phyloP scores from a whole-genome alignment of 2,797 vertebrate genomes.

The Anniella stebbinsi region DNA sequence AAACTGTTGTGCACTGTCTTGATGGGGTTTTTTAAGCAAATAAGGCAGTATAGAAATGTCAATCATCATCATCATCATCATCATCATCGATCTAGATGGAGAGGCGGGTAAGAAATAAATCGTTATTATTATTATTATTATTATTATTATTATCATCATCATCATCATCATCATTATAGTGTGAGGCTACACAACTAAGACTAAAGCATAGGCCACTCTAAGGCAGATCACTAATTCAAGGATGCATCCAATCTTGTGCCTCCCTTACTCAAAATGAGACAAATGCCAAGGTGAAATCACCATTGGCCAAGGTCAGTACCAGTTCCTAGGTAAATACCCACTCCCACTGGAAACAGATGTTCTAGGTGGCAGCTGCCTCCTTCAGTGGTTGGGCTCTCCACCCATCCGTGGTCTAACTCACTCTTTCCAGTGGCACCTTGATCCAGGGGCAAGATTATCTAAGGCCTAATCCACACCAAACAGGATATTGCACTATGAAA shows the following conservation, averaged over 20 bases:
- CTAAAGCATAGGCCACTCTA: neutral
- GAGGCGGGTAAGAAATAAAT: too few species aligned
- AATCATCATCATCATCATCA: too few species aligned
- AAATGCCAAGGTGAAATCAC: neutral
- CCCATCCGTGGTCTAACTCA: neutral
- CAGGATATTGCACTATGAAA: too few species aligned
- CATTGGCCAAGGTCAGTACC: neutral
- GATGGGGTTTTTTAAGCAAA: too few species aligned
- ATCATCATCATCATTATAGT: too few species aligned
- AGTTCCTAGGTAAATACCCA: neutral
- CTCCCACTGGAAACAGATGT: neutral
- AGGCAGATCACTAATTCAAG: neutral
- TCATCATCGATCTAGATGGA: too few species aligned
- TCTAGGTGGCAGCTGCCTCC: neutral
- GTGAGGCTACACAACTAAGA: neutral
- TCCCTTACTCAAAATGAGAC: neutral
- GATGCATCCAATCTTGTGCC: neutral
- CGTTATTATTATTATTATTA: too few species aligned
- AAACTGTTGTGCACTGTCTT: too few species aligned
- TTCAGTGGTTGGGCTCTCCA: neutral
- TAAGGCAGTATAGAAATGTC: too few species aligned
- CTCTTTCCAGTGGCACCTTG: neutral
- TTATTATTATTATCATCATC: too few species aligned
- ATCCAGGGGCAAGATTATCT: neutral
- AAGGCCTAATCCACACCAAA: too few species aligned